Evolutionary conservation across 2,113 vertebrate species (phyloP).

Genomic region (Corythaixoides concolor): DNA sequence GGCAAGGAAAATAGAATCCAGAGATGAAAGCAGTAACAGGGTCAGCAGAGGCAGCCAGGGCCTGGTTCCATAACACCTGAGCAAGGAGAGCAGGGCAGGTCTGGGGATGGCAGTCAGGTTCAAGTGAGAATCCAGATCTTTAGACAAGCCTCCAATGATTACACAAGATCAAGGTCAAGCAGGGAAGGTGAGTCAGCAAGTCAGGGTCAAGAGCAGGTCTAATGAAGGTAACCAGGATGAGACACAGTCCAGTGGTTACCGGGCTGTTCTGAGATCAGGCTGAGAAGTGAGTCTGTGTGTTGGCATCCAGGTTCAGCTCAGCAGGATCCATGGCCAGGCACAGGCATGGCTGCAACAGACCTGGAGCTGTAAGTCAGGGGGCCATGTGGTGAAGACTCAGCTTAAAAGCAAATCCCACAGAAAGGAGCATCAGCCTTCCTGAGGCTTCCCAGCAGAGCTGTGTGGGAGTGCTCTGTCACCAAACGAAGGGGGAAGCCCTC

Average conservation of each 20-base stretch:
- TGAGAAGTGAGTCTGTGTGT: accelerated
- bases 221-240: neutral
- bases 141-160: neutral
- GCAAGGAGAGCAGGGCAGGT: neutral
- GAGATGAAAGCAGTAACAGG: neutral
- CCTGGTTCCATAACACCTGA: neutral
- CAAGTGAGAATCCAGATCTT: neutral
- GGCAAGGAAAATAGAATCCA: neutral
- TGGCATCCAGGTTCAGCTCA: neutral
- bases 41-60: neutral
- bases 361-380: neutral
- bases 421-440: neutral
- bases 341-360: neutral
- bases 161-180: neutral
- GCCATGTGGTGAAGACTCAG: neutral
- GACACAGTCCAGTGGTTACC: neutral
- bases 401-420: neutral
- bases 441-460: neutral
- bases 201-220: neutral
- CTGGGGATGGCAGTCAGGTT: neutral
- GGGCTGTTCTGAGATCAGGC: neutral
- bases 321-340: neutral
- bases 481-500: neutral
- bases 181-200: neutral
- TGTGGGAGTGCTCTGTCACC: accelerated